A percentile compares a stretch with the other conserved stretches of the same genome.
Conservation (phyloP, 2,888 invertebrate genomes). For the Amphipoea oculea region DNA sequence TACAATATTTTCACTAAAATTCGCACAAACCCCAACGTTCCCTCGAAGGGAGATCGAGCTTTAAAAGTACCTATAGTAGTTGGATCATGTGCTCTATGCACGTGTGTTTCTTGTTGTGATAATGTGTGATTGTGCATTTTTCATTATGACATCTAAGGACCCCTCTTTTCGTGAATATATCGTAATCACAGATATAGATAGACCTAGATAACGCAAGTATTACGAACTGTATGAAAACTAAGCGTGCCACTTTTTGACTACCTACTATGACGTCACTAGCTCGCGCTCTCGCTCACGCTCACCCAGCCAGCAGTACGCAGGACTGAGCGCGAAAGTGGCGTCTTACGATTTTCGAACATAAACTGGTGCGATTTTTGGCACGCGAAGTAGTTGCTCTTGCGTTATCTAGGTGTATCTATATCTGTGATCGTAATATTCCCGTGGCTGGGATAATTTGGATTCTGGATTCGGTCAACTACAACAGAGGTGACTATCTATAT, state of each 20-base stretch:
- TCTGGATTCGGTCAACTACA: too few species aligned
- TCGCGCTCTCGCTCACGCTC: too few species aligned
- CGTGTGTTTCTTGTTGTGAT: conserved; percentile 61
- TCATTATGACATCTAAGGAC: conserved; percentile 1
- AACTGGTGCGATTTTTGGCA: too few species aligned
- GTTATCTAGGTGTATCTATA: too few species aligned
- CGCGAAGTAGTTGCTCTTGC: too few species aligned
- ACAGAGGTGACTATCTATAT: not conserved
- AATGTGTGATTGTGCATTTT: conserved; percentile 61
- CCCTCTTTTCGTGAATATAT: conserved; percentile 28
- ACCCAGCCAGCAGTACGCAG: too few species aligned
- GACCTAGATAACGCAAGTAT: too few species aligned
- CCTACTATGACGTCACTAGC: too few species aligned
- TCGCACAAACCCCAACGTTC: conserved; percentile 67
- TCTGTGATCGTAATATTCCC: not conserved
- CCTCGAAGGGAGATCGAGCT: conserved; percentile 75
- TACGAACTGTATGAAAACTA: too few species aligned
- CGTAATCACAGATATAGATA: not conserved
- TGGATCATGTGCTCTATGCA: conserved; percentile 47
- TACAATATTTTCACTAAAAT: conserved; percentile 21
- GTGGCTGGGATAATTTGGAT: not conserved
- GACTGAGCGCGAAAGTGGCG: too few species aligned
- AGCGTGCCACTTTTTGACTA: too few species aligned
- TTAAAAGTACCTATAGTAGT: conserved; percentile 67
- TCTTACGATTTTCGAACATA: too few species aligned